Conservation (phyloP, 2,888 invertebrate species). For the Dolichopus griseipennis region DNA sequence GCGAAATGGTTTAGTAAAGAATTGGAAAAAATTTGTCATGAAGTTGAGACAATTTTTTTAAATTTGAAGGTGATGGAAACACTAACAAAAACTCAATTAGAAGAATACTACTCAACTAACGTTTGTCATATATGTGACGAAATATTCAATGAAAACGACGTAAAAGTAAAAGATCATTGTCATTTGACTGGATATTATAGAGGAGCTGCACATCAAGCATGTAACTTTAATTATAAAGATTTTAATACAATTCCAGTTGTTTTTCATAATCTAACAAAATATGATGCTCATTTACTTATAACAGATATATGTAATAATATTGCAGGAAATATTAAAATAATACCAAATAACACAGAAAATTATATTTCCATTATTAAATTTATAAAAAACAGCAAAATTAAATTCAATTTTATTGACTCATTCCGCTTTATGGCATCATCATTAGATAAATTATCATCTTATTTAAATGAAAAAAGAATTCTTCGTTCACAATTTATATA, state of each 20-base stretch:
- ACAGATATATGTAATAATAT: slow-evolving; percentile 13
- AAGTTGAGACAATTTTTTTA: too few relatives aligned
- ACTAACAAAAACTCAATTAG: too few relatives aligned
- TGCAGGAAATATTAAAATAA: neutral
- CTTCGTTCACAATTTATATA: neutral
- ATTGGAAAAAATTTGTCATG: too few relatives aligned
- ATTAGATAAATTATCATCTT: slow-evolving; percentile 15
- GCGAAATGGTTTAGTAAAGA: too few relatives aligned
- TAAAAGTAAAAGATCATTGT: slow-evolving; percentile 20
- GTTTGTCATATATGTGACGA: too few relatives aligned
- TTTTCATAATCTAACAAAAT: slow-evolving; percentile 25
- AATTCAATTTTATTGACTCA: slow-evolving; percentile 11
- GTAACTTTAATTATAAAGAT: too few relatives aligned
- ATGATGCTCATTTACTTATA: slow-evolving; percentile 23
- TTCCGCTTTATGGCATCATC: too few relatives aligned
- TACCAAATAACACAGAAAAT: neutral
- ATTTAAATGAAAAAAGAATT: neutral
- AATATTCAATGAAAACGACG: too few relatives aligned
- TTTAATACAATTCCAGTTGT: slow-evolving; percentile 16
- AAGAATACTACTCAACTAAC: too few relatives aligned
- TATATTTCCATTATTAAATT: too few relatives aligned
- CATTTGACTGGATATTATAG: slow-evolving; percentile 20
- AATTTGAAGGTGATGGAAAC: too few relatives aligned
- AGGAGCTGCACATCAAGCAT: slow-evolving; percentile 7
- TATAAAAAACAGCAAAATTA: neutral